These are phyloP conservation scores for Pogonocichla stellata DNA, from an alignment of 2,113 vertebrate species.

Conservation along the genomic window DNA sequence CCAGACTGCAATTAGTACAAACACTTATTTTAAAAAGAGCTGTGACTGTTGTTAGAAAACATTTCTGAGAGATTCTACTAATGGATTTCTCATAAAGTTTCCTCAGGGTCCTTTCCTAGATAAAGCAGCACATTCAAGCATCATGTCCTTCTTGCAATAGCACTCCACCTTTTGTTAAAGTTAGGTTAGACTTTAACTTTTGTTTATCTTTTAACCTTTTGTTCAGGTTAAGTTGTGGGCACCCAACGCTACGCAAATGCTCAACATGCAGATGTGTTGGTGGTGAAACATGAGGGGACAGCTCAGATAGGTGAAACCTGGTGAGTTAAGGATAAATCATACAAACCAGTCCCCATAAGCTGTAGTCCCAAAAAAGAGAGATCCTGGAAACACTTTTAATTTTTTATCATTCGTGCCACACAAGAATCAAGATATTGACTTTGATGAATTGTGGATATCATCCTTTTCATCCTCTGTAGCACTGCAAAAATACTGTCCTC, in stretches of 20 bases:
- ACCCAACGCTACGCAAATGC: neutral
- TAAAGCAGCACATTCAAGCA: neutral
- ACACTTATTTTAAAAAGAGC: neutral
- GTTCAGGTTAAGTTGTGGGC: neutral
- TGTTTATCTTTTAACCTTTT: neutral
- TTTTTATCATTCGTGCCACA: neutral
- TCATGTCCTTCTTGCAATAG: neutral
- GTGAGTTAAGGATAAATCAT: neutral
- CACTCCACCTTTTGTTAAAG: neutral
- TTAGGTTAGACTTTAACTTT: too few relatives aligned
- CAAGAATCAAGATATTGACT: neutral
- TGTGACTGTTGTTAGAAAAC: neutral
- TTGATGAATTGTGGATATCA: neutral
- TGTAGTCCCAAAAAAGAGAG: slow-evolving; percentile 22
- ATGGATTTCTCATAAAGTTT: neutral
- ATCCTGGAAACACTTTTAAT: neutral
- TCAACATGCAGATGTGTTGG: neutral
- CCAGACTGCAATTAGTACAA: neutral
- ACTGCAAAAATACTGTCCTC: neutral
- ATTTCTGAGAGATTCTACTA: neutral
- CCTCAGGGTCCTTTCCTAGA: neutral
- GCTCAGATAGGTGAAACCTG: neutral
- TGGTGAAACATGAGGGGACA: neutral
- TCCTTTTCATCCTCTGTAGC: neutral
- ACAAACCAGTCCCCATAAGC: neutral